Conservation (phyloP, 1,140 invertebrate species). For the Acromyrmex heyeri region DNA sequence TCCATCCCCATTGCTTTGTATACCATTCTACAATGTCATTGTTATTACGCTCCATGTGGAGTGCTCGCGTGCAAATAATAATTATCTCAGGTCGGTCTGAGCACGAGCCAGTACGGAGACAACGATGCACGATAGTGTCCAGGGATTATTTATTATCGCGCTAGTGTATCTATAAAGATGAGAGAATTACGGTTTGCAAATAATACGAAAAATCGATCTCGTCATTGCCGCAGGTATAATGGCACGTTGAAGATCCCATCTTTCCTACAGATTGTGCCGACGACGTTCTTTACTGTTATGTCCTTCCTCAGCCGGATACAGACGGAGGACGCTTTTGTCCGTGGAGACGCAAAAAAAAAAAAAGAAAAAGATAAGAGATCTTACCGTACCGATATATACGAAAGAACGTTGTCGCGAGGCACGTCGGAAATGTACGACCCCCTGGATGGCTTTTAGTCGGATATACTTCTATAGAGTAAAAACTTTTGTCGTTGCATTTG, state of each 20-base stretch:
- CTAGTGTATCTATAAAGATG: not conserved
- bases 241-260: constrained; percentile 55
- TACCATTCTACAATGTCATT: constrained; percentile 29
- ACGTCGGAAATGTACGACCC: constrained; percentile 55
- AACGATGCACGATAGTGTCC: constrained; percentile 7
- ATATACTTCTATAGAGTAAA: constrained; percentile 60
- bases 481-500: constrained; percentile 63
- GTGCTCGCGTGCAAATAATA: constrained; percentile 58
- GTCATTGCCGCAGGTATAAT: constrained; percentile 63
- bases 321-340: constrained; percentile 60
- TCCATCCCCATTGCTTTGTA: constrained; percentile 46
- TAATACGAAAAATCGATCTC: constrained; percentile 61
- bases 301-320: constrained; percentile 45
- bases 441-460: constrained; percentile 57
- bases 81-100: constrained; percentile 46
- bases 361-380: constrained; percentile 54
- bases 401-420: constrained; percentile 63
- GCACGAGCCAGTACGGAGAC: constrained; percentile 9
- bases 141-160: constrained; percentile 57
- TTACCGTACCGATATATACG: constrained; percentile 51
- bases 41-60: constrained; percentile 44
- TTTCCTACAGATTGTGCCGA: constrained; percentile 50
- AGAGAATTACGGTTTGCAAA: constrained; percentile 50
- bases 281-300: constrained; percentile 61
- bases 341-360: constrained; percentile 22